Base-by-base conservation (phyloP, 2,113 vertebrate species). In the Hypocryptadius cinnamomeus region DNA sequence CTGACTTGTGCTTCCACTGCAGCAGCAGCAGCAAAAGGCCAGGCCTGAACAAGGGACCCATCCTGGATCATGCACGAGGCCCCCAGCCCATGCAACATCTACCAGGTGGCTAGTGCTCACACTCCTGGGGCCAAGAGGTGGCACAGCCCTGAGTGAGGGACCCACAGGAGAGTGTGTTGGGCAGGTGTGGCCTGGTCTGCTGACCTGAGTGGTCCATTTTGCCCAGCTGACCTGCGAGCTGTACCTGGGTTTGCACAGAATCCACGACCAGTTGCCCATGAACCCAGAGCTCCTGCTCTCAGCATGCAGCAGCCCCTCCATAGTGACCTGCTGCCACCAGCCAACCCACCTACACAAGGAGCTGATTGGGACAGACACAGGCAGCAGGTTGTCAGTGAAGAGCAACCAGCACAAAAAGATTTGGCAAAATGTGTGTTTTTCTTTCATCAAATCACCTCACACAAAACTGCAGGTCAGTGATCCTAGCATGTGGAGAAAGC, bases 11-110 rank as follows among this genome's bases (percentile, higher is more conserved):
- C 0, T 2, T 3, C 35, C 12, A 9, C 37, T 11, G 39, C 3
- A 3, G 39, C 50, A 77, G 35, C 37, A 39, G 30, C 39, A 78
- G 30, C 11, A 13, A 45, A 63, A 76, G 30, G 47, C 68, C 40
- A 50, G 53, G 44, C 31, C 50, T 35, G 61, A 37, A 10, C 9
- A 14, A 60, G 35, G 33, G 27, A 51, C 13, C 15, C 31, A 4
- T 33, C 61, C 56, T 53, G 48, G 30, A 11, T 20, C 10, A 4
- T 2, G 48, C 42, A 10, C 0, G 0, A 23, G n/a, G 30, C 12
- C 15, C 42, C 33, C 37, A n/a, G 27, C 10, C 42, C 15, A 2
- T 14, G 21, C 0, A 1, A 15, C 7, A 2, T 33, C 78, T 78
- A 4, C 12, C 13, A 35, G 19, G 48, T 23, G 22, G 22, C 13